Base-by-base conservation (phyloP, 2,113 vertebrate species). In the Opisthocomus hoazin region DNA sequence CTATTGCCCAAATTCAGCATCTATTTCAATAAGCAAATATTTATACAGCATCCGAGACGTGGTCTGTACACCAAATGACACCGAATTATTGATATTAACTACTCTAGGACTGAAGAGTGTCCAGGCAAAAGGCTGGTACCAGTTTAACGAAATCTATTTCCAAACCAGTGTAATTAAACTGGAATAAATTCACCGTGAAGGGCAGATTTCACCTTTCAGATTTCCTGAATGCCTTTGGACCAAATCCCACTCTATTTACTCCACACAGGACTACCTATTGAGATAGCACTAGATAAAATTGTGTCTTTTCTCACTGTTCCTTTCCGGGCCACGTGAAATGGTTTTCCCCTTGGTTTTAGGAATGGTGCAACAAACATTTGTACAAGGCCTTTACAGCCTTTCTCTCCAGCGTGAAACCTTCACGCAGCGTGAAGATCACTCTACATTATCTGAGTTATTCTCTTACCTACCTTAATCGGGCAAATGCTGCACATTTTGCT, bases 11-110 rank as follows among this genome's bases (percentile, higher is more conserved):
- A 88, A 94, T 84, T 78, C 66, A 51, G 73, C 76, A 84, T 45
- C 61, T 45, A 60, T 93, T 88, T 94, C 61, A 78, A 56, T n/a
- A 84, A 56, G 57, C 69, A 96, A 95, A 94, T 95, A 94, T 92
- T 90, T 93, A 77, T 46, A 61, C 75, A 81, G 64, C 48, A 71
- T 84, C 65, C 2, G 4, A 76, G 80, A 51, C 78, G 65, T 69
- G 79, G 77, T 60, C 73, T 61, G 64, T 61, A 71, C 61, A 87
- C 48, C 82, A 53, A 87, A 73, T 68, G 69, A 64, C 34, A 87
- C 17, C 73, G 90, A 84, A 76, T 95, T 89, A 76, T 92, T 3
- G 9, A 43, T 79, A 73, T 43, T 82, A 91, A 60, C 48, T 90
- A 16, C 21, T n/a, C 56, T 16, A 60, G 51, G 32, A 82, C 16